phyloP scores from a whole-genome alignment of 2,888 invertebrate genomes.

The Rugalucina vietnamica region DNA sequence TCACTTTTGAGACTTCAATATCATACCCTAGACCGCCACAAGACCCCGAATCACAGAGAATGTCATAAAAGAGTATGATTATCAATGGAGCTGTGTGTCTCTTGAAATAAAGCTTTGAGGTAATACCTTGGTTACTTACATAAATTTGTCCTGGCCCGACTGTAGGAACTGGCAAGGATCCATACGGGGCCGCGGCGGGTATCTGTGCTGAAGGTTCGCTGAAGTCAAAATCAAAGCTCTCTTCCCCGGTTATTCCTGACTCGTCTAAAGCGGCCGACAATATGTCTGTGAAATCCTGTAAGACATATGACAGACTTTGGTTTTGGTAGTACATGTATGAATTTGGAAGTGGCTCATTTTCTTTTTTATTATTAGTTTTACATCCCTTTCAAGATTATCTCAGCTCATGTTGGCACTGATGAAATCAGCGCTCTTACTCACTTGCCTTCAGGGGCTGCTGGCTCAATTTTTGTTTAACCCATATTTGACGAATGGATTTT shows the following conservation, averaged over 20 bases:
- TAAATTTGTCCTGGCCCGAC: no score
- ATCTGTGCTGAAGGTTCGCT: conserved; percentile 31
- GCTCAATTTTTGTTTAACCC: background rate
- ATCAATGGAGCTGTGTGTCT: no score
- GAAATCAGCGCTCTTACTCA: background rate
- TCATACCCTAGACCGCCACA: no score
- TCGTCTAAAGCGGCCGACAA: conserved; percentile 79
- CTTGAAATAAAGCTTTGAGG: no score
- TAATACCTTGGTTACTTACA: no score
- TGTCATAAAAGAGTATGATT: no score
- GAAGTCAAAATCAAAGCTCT: conserved; percentile 69
- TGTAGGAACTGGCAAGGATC: background rate
- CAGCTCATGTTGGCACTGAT: background rate
- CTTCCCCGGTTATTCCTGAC: conserved; percentile 77
- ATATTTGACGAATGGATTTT: no score
- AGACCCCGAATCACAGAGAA: no score
- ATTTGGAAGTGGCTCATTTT: background rate
- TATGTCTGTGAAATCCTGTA: conserved; percentile 73
- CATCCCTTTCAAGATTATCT: background rate
- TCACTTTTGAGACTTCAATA: no score
- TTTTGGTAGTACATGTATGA: background rate
- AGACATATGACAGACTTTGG: conserved; percentile 11
- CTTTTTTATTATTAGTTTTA: background rate
- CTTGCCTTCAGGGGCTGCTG: background rate
- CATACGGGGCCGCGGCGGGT: background rate